Base-by-base conservation (phyloP, 37 sponge, comb jelly and placozoan genomes). In the Tethya wilhelma region DNA sequence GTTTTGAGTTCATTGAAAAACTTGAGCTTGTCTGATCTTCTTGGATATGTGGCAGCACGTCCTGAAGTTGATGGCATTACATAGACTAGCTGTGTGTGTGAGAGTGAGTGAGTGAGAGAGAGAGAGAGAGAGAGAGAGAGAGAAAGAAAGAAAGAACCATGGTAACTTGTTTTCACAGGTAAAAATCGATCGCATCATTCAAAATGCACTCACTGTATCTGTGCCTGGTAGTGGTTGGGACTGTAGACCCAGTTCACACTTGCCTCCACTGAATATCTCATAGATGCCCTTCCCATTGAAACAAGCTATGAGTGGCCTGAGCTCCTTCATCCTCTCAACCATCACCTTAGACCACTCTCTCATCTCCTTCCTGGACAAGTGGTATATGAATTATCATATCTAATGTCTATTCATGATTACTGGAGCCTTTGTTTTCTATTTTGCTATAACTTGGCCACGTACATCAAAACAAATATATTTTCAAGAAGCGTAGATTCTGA, bases 221-320 rank as follows among this genome's bases (percentile, higher is more conserved):
- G 94, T 94, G 25, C 79, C 93, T 38, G 93, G 91, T 42, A 94
- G 64, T 25, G 78, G 75, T 22, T 91, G 71, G 0, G 56, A 33
- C 69, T 95, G 95, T 0, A 88, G 32, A 22, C 95, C 95, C 11
- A 91, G 70, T 6, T 66, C 44, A 66, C 95, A 95, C 73, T 91
- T 95, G 57, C 74, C 74, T 32, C 95, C 95, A 33, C 41, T 73
- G 67, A 83, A 95, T 19, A 95, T 84, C 79, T 95, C 95, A 67
- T 91, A 95, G 11, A 95, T 95, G 6, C 91, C 95, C 73, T 97
- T 97, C 0, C 97, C 95, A 79, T 97, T 97, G 69, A 97, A 97
- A 43, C 95, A 94, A 38, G 80, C 89, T 6, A 97, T 79, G 40
- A 90, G 39, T 46, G 97, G 97, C 44, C 86, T 87, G 20, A 91